phyloP scores from a whole-genome alignment of 2,113 vertebrate genomes.

The Zapus hudsonius region DNA sequence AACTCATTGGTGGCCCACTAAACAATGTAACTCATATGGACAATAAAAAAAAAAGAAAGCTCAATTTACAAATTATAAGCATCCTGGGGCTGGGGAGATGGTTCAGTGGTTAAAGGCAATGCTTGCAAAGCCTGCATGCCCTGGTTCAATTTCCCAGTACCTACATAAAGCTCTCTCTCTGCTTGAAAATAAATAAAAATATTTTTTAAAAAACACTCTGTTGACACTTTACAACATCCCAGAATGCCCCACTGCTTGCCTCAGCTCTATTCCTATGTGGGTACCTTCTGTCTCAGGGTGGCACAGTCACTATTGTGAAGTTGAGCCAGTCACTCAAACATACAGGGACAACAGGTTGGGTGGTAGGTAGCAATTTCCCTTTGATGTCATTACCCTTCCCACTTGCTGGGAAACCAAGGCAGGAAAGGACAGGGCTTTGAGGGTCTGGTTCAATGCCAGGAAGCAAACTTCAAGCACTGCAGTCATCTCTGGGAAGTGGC shows the following conservation, averaged over 20 bases:
- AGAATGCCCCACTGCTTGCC: background rate
- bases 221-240: background rate
- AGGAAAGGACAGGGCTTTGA: background rate
- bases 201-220: background rate
- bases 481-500: conserved; percentile 66
- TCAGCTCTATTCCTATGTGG: background rate
- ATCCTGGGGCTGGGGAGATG: no score
- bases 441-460: conserved; percentile 4
- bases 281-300: conserved; percentile 37
- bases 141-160: no score
- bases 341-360: background rate
- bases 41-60: no score
- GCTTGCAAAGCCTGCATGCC: no score
- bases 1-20: no score
- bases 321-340: background rate
- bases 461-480: background rate
- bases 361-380: conserved; percentile 44
- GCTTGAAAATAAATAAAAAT: no score
- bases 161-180: no score
- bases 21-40: no score
- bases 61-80: background rate
- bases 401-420: conserved; percentile 46
- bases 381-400: background rate
- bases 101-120: no score
- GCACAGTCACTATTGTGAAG: background rate